Evolutionary conservation across 2,797 vertebrate genomes (phyloP).

Genomic region (Limosa lapponica): DNA sequence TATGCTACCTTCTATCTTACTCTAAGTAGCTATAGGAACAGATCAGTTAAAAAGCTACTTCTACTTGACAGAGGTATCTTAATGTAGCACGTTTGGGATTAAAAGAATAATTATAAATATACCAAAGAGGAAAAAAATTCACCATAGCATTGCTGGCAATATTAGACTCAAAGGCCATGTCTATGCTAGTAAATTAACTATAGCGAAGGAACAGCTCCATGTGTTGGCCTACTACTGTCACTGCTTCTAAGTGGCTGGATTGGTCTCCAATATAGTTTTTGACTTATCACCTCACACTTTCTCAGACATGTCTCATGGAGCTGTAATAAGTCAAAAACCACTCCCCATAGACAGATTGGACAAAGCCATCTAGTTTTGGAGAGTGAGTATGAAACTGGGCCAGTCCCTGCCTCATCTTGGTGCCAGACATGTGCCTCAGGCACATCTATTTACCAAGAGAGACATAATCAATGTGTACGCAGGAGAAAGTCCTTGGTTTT

Average conservation of each 20-base stretch:
- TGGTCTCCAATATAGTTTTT: not conserved
- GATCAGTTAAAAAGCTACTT: not conserved
- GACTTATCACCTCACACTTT: not conserved
- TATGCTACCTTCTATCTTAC: not conserved
- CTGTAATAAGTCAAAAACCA: not conserved
- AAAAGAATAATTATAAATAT: not conserved
- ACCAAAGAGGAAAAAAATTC: not conserved
- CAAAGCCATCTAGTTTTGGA: not conserved
- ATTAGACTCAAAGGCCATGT: not conserved
- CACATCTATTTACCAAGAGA: not conserved
- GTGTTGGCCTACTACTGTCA: not conserved
- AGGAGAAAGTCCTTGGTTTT: not conserved
- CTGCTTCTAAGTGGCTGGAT: not conserved
- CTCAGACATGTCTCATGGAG: not conserved
- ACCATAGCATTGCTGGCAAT: not conserved
- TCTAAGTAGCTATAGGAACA: not conserved
- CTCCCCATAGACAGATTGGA: not conserved
- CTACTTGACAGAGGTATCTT: not conserved
- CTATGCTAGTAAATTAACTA: not conserved
- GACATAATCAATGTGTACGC: not conserved
- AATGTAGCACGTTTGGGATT: not conserved
- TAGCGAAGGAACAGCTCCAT: not conserved
- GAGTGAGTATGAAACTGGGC: not conserved
- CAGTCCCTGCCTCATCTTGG: not conserved
- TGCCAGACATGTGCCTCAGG: not conserved